These are phyloP conservation scores for Caenorhabditis sp. DNA, from an alignment of 2,888 invertebrate genomes.

Conservation along the genomic window DNA sequence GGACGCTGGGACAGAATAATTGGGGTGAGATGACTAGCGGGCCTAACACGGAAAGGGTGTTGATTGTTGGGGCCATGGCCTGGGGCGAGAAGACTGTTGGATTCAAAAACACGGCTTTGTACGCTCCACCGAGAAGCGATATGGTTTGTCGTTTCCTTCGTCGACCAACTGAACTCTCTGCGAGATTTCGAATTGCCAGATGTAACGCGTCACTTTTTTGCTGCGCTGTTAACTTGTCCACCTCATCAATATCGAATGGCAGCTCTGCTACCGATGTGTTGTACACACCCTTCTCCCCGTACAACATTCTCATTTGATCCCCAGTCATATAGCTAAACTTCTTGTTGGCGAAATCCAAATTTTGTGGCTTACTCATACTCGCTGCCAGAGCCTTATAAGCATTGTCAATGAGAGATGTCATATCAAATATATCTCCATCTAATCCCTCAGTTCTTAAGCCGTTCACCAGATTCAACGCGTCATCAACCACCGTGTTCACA, in stretches of 20 bases:
- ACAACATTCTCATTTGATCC: slow-evolving; percentile 48
- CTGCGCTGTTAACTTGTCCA: slow-evolving; percentile 33
- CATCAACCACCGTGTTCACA: slow-evolving; percentile 55
- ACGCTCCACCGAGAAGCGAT: slow-evolving; percentile 19
- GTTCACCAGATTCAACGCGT: slow-evolving; percentile 49
- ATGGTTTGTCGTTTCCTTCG: slow-evolving; percentile 32
- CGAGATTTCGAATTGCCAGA: slow-evolving; percentile 23
- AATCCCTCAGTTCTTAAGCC: slow-evolving; percentile 40
- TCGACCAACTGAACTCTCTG: not conserved
- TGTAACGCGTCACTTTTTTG: slow-evolving; percentile 42
- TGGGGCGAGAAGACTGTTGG: slow-evolving; percentile 46
- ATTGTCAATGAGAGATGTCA: slow-evolving; percentile 41
- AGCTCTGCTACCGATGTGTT: slow-evolving; percentile 35
- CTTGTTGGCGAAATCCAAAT: slow-evolving; percentile 42
- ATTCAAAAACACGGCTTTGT: slow-evolving; percentile 30
- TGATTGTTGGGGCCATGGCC: slow-evolving; percentile 42
- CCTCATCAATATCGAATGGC: slow-evolving; percentile 54
- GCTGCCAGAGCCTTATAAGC: slow-evolving; percentile 38
- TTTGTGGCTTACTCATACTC: slow-evolving; percentile 38
- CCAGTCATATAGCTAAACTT: slow-evolving; percentile 54
- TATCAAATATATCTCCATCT: slow-evolving; percentile 49
- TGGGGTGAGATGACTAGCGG: slow-evolving; percentile 57
- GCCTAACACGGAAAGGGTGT: slow-evolving; percentile 49
- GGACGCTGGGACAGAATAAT: slow-evolving; percentile 55
- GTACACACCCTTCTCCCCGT: slow-evolving; percentile 52